These are phyloP conservation scores for Hypercompe scribonia DNA, from an alignment of 2,888 invertebrate species.

Conservation along the genomic window DNA sequence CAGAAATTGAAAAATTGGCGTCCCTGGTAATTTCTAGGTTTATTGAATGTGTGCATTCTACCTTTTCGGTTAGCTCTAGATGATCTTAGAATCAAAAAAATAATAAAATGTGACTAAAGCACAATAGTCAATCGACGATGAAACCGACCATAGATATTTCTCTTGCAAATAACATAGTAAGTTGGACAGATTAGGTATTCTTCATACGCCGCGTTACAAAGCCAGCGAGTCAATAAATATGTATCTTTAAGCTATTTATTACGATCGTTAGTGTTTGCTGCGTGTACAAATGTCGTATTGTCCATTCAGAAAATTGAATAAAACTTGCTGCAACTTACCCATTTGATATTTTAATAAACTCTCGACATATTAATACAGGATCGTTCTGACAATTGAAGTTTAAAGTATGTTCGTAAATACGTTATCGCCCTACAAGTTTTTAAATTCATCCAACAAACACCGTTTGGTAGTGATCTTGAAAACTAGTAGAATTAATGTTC, in stretches of 20 bases:
- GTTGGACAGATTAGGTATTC: constrained; percentile 8
- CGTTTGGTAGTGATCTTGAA: constrained; percentile 11
- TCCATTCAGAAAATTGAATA: neutral
- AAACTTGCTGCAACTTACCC: neutral
- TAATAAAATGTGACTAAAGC: neutral
- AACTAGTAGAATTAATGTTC: constrained; percentile 19
- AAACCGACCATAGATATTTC: neutral
- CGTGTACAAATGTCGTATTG: constrained; percentile 1
- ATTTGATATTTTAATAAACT: neutral
- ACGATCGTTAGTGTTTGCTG: constrained; percentile 7
- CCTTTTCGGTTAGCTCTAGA: no score
- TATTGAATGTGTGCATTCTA: neutral
- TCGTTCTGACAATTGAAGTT: neutral
- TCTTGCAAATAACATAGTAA: neutral
- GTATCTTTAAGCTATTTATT: constrained; percentile 18
- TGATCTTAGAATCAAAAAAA: no score
- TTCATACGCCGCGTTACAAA: constrained; percentile 6
- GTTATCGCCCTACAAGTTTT: no score
- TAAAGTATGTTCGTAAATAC: no score
- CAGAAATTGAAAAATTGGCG: neutral
- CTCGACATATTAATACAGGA: neutral
- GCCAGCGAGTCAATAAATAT: constrained; percentile 18
- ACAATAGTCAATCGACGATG: neutral
- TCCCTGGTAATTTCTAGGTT: no score
- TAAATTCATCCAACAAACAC: neutral